Base-by-base conservation (phyloP, 2,797 vertebrate genomes). In the Takifugu rubripes region DNA sequence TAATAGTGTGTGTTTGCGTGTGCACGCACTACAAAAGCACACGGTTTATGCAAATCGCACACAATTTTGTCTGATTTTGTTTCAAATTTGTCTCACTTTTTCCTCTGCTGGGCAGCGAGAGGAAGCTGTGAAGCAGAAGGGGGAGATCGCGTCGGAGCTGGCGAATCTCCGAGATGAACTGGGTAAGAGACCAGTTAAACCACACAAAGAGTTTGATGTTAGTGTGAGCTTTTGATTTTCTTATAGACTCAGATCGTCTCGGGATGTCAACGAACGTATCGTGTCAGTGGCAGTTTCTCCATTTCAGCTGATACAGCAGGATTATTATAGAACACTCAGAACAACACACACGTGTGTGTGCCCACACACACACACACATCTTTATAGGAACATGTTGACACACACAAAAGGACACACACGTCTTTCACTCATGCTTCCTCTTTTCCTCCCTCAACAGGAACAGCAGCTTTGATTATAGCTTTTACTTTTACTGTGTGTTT, bases 41-140 rank as follows among this genome's bases (percentile, higher is more conserved):
- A 33, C 31, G 10, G 7, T 33, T 33, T 40, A 14, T 7, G 9
- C 31, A 10, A 2, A 36, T 21, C 36, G 4, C 36, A 40, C 12
- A 14, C 36, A 14, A 17, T 8, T n/a, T 1, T 21, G 16, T n/a
- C 44, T 9, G 7, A 1, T 56, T 46, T 40, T 14, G 55, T 14
- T 5, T 3, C 1, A 21, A 6, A 40, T 3, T 10, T 10, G 29
- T 31, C 63, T 15, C 62, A 45, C n/a, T 11, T 47, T 67, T 10
- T 64, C 51, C 47, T 72, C 6, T 49, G 54, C 6, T 72, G 33
- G 60, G 27, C 71, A 90, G 89, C 75, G 74, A 0, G 85, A 89
- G 31, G 80, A 87, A 11, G 42, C 71, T n/a, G 26, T 87, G 53
- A 88, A 84, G 59, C 81, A 84, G 74, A 85, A 79, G 74, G 86